Evolutionary conservation across 2,888 invertebrate species (phyloP), one percentile per base, ranked within the genome.

Genomic region (Ornithoptera priamus): DNA sequence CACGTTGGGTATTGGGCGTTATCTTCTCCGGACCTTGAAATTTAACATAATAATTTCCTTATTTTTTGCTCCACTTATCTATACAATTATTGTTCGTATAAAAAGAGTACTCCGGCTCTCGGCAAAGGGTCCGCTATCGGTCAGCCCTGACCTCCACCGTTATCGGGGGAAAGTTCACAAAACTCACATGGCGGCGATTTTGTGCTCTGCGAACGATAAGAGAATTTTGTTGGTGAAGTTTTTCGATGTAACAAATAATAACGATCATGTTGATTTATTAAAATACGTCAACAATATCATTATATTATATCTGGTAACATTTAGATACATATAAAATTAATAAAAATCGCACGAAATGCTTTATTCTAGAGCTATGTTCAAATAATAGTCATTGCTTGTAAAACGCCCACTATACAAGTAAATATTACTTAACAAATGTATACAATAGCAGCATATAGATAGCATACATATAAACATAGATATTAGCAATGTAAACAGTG

Each of bases 91-190:
- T 65, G 65, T 75, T 73, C 71, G 62, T 57, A 71, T 71, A 73
- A 72, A 73, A 75, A 71, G 69, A 69, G 63, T 70, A 71, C 72
- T 72, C 72, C 71, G 62, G 18, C 62, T 65, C 56, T 58, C 69
- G 70, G 39, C 70, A 76, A 76, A 74, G 73, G 75, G 69, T 71
- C 69, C 62, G 71, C 74, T 78, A 80, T 80, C 80, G 71, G 61
- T 30, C 72, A 77, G 68, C 77, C 77, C 73, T 80, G 80, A 80
- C 80, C 80, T 68, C 75, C 67, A 72, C n/a, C 72, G 70, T 71
- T 78, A 79, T 78, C 77, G 62, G 67, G n/a, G 66, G 71, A 73
- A 75, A 79, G 78, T 80, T 78, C 76, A 77, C 71, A 72, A 71
- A 72, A 74, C 71, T 71, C 20, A 65, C 62, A 65, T 56, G 64